A percentile compares a stretch with the other conserved stretches of the same genome.
Evolutionary conservation across 2,888 invertebrate species (phyloP).

Genomic region (Mesochorus sp.): DNA sequence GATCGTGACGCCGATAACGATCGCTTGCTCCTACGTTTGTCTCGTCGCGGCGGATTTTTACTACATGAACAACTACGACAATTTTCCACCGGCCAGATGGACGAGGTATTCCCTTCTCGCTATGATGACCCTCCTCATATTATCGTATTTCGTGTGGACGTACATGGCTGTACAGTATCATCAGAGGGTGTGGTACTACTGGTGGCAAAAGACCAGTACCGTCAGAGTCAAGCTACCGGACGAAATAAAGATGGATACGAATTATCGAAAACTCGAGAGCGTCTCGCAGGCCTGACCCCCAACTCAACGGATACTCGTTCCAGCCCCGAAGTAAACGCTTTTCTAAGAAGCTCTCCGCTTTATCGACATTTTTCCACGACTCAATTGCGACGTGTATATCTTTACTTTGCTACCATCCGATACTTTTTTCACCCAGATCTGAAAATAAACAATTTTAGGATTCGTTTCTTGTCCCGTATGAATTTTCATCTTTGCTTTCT

Average conservation of each 20-base stretch:
- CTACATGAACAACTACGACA: conserved; percentile 81
- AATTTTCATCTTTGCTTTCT: not conserved
- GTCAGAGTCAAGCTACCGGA: conserved; percentile 78
- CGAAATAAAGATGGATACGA: conserved; percentile 26
- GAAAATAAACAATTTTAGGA: conserved; percentile 76
- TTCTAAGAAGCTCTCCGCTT: conserved; percentile 91
- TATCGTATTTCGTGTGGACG: conserved; percentile 84
- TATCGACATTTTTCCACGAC: conserved; percentile 93
- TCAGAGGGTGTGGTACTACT: conserved; percentile 83
- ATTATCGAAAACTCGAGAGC: conserved; percentile 3
- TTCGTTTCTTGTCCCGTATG: not conserved
- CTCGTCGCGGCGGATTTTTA: conserved; percentile 83
- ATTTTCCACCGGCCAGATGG: conserved; percentile 82
- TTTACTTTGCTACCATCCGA: conserved; percentile 90
- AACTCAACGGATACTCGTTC: no score
- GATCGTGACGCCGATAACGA: conserved; percentile 84
- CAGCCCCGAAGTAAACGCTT: conserved; percentile 20
- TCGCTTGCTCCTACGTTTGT: conserved; percentile 83
- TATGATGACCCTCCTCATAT: conserved; percentile 83
- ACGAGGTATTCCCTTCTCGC: conserved; percentile 82
- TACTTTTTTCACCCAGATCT: conserved; percentile 96
- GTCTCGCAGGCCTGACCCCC: conserved; percentile 21
- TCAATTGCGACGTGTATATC: conserved; percentile 92
- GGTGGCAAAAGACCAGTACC: conserved; percentile 84
- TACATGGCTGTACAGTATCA: conserved; percentile 83